Base-by-base conservation (phyloP, 2,888 invertebrate genomes). In the Agrilus cyanescens region DNA sequence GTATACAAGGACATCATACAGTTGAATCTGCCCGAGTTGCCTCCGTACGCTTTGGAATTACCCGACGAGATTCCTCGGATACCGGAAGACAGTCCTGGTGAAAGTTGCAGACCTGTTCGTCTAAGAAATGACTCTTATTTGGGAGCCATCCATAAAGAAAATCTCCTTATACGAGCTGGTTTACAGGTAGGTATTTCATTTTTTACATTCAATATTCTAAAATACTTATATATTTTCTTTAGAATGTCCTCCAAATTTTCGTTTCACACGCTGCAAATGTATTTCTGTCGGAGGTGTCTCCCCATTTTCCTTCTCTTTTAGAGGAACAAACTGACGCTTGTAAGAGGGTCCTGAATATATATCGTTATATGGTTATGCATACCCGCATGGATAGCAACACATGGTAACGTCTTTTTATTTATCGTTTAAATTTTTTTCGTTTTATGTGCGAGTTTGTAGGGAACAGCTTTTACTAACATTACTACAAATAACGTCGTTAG, bases 1-100 rank as follows among this genome's bases (percentile, higher is more conserved):
- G 85, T 94, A 4, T 96, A 96, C 63, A 87, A 90, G 63, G 94
- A 96, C 66, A 88, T 96, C 85, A 93, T 96, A 69, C 89, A 89
- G 59, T 81, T 84, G 70, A 86, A 82, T 61, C 80, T 82, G 55
- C 66, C 76, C 44, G 85, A 85, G 61, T 73, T 87, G 43, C 90
- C 89, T 0, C 80, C 84, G 0, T 91, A 91, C 62, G 75, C 90
- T 62, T 65, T 88, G 53, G 82, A 82, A 58, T 74, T 76, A 4
- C 68, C 75, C n/a, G 78, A 76, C 8, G 68, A 69, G 46, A 51
- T 53, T 18, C 41, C 54, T 45, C 41, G 65, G 56, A 18, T 50
- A 41, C 16, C 55, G 41, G 54, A 60, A 55, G 50, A 65, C 47
- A 44, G 37, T 45, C 50, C 45, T 10, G 30, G 46, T 1, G 54